phyloP scores from a whole-genome alignment of 35 echinoderm and acorn worm species.

The Stichopus chloronotus region DNA sequence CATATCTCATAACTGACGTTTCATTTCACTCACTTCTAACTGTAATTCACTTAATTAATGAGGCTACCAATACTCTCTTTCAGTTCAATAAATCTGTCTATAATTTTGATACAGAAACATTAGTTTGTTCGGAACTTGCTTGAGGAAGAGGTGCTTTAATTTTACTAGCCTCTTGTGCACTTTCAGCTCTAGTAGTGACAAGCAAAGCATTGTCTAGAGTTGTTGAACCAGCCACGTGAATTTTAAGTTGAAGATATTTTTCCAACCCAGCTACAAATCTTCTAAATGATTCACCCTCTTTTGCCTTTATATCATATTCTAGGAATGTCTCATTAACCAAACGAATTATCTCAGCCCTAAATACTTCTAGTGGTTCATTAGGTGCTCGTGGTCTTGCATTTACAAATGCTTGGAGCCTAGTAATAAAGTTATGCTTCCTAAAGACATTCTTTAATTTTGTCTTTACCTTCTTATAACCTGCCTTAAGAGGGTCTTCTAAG shows the following conservation, averaged over 20 bases:
- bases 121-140: no score
- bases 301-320: conserved; percentile 1
- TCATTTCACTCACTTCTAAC: no score
- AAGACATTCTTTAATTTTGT: conserved; percentile 29
- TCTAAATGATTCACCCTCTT: conserved; percentile 45
- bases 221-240: background rate
- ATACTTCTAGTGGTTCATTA: conserved; percentile 56
- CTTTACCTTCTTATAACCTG: background rate
- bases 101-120: no score
- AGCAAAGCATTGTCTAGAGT: conserved; percentile 19
- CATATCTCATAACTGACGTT: no score
- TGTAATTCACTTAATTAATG: no score
- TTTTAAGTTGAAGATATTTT: conserved; percentile 33
- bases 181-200: background rate
- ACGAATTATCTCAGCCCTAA: conserved; percentile 34
- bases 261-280: conserved; percentile 44
- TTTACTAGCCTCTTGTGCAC: no score
- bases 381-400: conserved; percentile 21
- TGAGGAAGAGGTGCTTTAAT: no score
- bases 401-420: background rate
- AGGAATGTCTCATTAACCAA: conserved; percentile 51
- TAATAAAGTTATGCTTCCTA: background rate
- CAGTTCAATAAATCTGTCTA: no score
- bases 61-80: no score
- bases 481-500: background rate